phyloP scores from a whole-genome alignment of 2,113 vertebrate genomes.

The Halichoerus grypus region DNA sequence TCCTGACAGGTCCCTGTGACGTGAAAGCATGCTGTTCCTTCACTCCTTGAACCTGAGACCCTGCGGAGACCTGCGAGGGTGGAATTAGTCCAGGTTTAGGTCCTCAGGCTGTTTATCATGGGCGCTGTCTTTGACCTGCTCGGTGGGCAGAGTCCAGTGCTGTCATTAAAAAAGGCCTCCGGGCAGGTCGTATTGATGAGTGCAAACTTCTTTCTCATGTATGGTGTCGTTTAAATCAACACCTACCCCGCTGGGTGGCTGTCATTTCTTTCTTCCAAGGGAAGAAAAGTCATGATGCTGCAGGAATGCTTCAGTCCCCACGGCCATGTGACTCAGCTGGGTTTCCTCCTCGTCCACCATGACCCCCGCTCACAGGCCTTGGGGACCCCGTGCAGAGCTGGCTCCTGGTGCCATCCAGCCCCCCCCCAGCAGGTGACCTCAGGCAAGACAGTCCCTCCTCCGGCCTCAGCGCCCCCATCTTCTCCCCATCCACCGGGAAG shows the following conservation, averaged over 20 bases:
- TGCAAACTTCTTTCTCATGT: too few species aligned
- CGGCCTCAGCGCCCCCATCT: background rate
- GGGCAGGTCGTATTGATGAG: fast-evolving
- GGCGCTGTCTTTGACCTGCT: fast-evolving
- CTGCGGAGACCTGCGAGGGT: fast-evolving
- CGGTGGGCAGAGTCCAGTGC: background rate
- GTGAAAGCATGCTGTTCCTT: fast-evolving
- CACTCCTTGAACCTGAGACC: fast-evolving
- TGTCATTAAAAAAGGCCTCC: fast-evolving
- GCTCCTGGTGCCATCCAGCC: fast-evolving
- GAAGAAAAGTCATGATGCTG: background rate
- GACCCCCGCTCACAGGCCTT: fast-evolving
- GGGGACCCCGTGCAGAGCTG: fast-evolving
- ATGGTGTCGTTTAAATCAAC: background rate
- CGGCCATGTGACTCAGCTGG: fast-evolving
- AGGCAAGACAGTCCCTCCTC: background rate
- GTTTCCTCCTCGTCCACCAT: fast-evolving
- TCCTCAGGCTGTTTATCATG: fast-evolving
- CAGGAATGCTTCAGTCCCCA: too few species aligned
- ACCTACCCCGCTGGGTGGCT: background rate
- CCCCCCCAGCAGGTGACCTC: too few species aligned
- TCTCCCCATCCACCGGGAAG: background rate
- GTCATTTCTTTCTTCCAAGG: background rate
- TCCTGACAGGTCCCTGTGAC: fast-evolving
- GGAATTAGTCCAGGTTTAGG: fast-evolving